Base-by-base conservation (phyloP, 1,140 invertebrate species). In the Calycopis cecrops region DNA sequence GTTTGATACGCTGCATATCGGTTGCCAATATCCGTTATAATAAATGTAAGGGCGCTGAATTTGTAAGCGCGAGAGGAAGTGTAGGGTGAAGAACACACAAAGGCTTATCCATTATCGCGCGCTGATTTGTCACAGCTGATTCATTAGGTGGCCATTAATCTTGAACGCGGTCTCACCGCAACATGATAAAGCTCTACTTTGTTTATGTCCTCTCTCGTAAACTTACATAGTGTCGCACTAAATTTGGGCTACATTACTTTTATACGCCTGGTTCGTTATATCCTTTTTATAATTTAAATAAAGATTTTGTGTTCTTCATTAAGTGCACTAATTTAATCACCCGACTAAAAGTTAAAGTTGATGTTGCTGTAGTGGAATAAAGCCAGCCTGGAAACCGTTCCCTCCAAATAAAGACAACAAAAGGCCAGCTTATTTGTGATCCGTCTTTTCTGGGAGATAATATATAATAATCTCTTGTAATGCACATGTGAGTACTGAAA, bases 91-190 rank as follows among this genome's bases (percentile, higher is more conserved):
- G 37, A 55, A 48, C 52, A 35, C 56, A 62, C 60, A 61, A 61
- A 62, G 55, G 54, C 51, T 56, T 67, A 71, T 76, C 69, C 73
- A 73, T 79, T 73, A 78, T 65, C 67, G 67, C 58, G 65, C 63
- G 65, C 75, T 79, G 71, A 83, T 83, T 83, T 81, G 78, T 79
- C 77, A 77, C 74, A 49, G 69, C 79, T 79, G 75, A 82, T 79
- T 82, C 76, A 82, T 79, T 79, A 78, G 61, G 53, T 63, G 58
- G 67, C 64, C 71, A 78, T 79, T 78, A 79, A 79, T 82, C 76
- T 82, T 55, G 48, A 51, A 37, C 52, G 48, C 17, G 60, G 60
- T 51, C 37, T 37, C 50, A 12, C 48, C 51, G 58, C 55, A 52
- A 57, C 59, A 47, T 52, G 51, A 47, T 37, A 51, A 56, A 60